A percentile compares a stretch with the other conserved stretches of the same genome.
Conservation (phyloP, 1,140 invertebrate species). For the Musca domestica region DNA sequence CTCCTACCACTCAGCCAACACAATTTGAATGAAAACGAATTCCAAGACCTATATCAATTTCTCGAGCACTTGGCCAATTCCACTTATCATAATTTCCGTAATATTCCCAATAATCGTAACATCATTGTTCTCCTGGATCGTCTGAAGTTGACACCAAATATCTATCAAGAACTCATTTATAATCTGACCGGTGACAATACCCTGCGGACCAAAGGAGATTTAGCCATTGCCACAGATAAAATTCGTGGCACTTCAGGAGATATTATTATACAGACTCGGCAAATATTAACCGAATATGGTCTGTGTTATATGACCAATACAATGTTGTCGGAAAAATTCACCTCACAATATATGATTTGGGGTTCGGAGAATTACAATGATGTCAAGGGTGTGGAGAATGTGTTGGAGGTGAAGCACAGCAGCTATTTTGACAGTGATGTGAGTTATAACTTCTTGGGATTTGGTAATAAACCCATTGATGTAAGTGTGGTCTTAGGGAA, state of each 20-base stretch:
- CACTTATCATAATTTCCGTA: constrained; percentile 45
- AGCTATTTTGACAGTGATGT: constrained; percentile 36
- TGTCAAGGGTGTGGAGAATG: neutral
- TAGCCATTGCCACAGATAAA: constrained; percentile 64
- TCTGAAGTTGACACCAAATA: constrained; percentile 32
- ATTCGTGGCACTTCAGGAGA: constrained; percentile 62
- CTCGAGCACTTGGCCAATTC: constrained; percentile 48
- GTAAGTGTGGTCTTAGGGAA: neutral
- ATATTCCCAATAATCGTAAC: constrained; percentile 35
- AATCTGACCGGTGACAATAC: constrained; percentile 38
- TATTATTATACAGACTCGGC: constrained; percentile 23
- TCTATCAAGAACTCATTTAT: constrained; percentile 48
- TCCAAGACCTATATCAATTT: constrained; percentile 34
- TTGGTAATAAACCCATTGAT: constrained; percentile 12
- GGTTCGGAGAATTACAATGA: constrained; percentile 34
- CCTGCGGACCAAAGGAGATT: constrained; percentile 58
- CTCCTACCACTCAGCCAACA: neutral
- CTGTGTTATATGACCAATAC: constrained; percentile 47
- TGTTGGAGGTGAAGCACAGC: neutral
- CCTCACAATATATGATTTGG: constrained; percentile 37
- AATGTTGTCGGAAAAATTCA: constrained; percentile 35
- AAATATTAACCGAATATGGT: constrained; percentile 48
- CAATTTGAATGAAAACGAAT: neutral
- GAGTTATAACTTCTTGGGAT: constrained; percentile 25
- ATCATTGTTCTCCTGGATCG: constrained; percentile 31